Evolutionary conservation across 2,113 vertebrate species (phyloP), one percentile per base, ranked within the genome.

Genomic region (Prunella fulvescens): DNA sequence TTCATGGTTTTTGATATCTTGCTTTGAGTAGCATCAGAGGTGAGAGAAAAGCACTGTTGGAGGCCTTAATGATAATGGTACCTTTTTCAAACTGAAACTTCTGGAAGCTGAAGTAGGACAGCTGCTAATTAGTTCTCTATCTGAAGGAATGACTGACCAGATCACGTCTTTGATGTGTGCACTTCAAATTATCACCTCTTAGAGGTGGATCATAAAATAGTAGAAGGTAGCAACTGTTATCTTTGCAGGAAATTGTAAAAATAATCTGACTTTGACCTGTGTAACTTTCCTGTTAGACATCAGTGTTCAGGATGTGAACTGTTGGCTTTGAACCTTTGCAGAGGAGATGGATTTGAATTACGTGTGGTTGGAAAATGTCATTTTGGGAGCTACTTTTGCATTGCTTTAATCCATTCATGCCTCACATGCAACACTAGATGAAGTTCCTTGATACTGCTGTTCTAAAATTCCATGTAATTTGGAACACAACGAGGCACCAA

Each of bases 91-190:
- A 64, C 22, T 78, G 81, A 77, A 86, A 45, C 35, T 83, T 88
- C 48, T n/a, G 39, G 78, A 71, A 92, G 35, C 80, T 97, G 92
- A 96, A 96, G 33, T 60, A 65, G 93, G 65, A 39, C 84, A 95
- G 62, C 56, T 61, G 65, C 73, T 14, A 50, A n/a, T 31, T 65
- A 51, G 88, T 74, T 81, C n/a, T 1, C 0, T 80, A 61, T 81
- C 42, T 51, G 31, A 86, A 54, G 86, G 48, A 51, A 3, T 85
- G 65, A 90, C 86, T 53, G 25, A 39, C 3, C 2, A 26, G n/a
- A 65, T 12, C 14, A 17, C 7, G 19, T 48, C 39, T 74, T 81
- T 77, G 72, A 56, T 91, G 80, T 10, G 7, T 53, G 6, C 35
- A 48, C 20, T 71, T 61, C 60, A 9, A 37, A 42, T 81, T 88